Conservation (phyloP, 2,113 vertebrate species). For the Diphyllodes magnificus region DNA sequence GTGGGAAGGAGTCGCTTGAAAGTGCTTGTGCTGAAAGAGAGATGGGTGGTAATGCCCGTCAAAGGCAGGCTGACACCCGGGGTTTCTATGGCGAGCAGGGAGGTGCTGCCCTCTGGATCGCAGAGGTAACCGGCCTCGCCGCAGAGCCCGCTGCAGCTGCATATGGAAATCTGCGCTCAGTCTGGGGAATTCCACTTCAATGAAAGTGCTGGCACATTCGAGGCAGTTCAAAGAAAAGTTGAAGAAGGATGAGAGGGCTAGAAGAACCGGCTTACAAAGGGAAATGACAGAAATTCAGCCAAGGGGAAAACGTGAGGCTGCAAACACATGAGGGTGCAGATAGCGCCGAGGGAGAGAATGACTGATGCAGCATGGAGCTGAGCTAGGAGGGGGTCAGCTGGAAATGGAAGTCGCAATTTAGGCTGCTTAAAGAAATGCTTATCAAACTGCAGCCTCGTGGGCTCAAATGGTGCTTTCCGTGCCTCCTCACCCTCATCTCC, state of each 20-base stretch:
- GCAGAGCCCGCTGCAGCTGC: conserved; percentile 20
- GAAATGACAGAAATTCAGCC: conserved; percentile 63
- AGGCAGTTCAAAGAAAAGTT: conserved; percentile 63
- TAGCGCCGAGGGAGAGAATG: not conserved
- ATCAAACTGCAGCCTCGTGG: not conserved
- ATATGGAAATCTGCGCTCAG: conserved; percentile 50
- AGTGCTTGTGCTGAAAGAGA: conserved; percentile 55
- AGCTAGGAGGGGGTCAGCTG: conserved; percentile 24
- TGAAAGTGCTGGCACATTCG: conserved; percentile 58
- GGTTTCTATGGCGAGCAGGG: conserved; percentile 57
- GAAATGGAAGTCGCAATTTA: conserved; percentile 16
- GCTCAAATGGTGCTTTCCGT: rapidly evolving
- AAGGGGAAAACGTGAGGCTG: conserved; percentile 58
- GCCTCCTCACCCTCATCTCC: conserved; percentile 23
- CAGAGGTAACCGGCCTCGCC: not conserved
- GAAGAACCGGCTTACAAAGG: conserved; percentile 56
- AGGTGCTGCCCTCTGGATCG: conserved; percentile 55
- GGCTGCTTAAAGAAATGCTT: not conserved
- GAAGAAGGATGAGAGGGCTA: conserved; percentile 57
- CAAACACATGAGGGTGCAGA: conserved; percentile 48
- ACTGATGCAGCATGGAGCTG: not conserved
- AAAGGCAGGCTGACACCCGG: conserved; percentile 40
- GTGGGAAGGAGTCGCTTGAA: conserved; percentile 47
- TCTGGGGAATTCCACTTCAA: conserved; percentile 63
- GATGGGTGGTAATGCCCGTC: conserved; percentile 55